Evolutionary conservation across 2,888 invertebrate species (phyloP).

Genomic region (Lacanobia wlatinum): DNA sequence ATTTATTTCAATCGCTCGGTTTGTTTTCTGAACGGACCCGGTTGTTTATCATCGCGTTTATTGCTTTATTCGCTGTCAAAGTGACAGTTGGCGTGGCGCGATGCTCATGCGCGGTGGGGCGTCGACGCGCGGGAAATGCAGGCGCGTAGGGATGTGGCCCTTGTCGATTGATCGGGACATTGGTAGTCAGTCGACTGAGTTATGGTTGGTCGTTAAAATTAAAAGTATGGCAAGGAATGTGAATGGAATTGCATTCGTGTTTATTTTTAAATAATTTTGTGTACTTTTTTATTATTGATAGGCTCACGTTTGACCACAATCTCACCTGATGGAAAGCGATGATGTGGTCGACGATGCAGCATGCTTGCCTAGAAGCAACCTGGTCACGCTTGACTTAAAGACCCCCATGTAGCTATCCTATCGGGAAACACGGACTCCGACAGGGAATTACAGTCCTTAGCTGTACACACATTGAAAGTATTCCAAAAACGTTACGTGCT

Average conservation of each 20-base stretch:
- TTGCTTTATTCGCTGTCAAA: constrained; percentile 68
- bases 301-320: too few species aligned
- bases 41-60: constrained; percentile 73
- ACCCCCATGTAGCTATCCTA: too few species aligned
- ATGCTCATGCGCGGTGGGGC: constrained; percentile 72
- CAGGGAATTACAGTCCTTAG: too few species aligned
- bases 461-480: too few species aligned
- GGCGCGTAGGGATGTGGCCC: constrained; percentile 55
- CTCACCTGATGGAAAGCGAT: too few species aligned
- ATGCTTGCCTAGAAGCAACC: too few species aligned
- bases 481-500: too few species aligned
- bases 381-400: too few species aligned
- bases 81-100: constrained; percentile 69
- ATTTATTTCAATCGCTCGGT: constrained; percentile 78
- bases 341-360: too few species aligned
- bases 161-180: constrained; percentile 62
- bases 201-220: constrained; percentile 57
- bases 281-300: not conserved
- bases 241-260: constrained; percentile 7
- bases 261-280: not conserved
- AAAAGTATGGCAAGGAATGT: constrained; percentile 52
- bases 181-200: constrained; percentile 52
- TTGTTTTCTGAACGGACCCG: constrained; percentile 70
- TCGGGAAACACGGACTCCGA: too few species aligned
- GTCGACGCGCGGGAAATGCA: constrained; percentile 64